These are phyloP conservation scores for Loriculus beryllinus DNA, from an alignment of 2,797 vertebrate genomes.

Conservation along the genomic window DNA sequence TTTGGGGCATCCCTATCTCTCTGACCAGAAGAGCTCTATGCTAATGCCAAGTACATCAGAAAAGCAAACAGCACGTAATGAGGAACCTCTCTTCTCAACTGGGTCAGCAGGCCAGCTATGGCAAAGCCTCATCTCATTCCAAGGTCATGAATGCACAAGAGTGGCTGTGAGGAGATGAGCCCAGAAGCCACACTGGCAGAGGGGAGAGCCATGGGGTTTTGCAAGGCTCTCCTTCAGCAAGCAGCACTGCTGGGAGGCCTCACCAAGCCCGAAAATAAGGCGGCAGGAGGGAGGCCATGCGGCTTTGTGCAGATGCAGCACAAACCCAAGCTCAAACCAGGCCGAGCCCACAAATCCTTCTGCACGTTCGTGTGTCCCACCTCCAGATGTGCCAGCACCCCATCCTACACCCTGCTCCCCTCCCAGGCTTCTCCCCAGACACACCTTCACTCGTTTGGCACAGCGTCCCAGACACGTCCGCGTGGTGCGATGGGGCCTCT, in stretches of 20 bases:
- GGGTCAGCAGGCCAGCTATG: neutral
- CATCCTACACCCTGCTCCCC: constrained; percentile 28
- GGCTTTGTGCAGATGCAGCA: neutral
- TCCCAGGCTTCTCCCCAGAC: constrained; percentile 23
- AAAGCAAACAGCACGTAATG: rapidly evolving
- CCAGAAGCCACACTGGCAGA: neutral
- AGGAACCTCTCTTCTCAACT: neutral
- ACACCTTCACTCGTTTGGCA: constrained; percentile 13
- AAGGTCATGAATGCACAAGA: neutral
- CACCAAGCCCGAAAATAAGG: neutral
- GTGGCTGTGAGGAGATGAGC: neutral
- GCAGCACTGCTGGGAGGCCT: neutral
- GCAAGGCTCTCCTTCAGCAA: neutral
- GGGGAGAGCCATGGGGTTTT: neutral
- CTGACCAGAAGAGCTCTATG: rapidly evolving
- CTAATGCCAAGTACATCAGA: neutral
- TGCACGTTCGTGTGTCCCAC: neutral
- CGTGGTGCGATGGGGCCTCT: neutral
- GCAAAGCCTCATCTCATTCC: neutral
- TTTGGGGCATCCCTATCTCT: too few species aligned
- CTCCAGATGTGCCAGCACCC: constrained; percentile 42
- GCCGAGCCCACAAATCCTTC: constrained; percentile 45
- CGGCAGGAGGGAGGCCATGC: neutral
- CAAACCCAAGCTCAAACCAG: neutral
- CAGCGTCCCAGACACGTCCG: neutral